Conservation (phyloP, 2,797 vertebrate species). For the Synaphobranchus kaupii region DNA sequence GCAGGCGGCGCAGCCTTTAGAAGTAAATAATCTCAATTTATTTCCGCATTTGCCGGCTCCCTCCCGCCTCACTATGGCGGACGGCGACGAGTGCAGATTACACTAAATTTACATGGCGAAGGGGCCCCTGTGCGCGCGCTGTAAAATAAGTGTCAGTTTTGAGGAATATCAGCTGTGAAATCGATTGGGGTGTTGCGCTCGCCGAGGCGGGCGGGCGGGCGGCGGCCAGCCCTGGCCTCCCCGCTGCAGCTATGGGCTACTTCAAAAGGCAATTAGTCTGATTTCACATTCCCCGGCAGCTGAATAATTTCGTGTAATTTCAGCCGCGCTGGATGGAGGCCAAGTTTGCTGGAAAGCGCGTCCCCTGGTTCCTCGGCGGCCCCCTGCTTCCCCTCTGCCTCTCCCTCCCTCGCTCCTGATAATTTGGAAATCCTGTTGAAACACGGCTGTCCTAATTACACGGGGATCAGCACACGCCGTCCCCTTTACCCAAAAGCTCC, state of each 20-base stretch:
- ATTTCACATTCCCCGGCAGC: conserved; percentile 86
- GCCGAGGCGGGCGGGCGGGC: conserved; percentile 38
- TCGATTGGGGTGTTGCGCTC: conserved; percentile 47
- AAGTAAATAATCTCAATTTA: conserved; percentile 52
- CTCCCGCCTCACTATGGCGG: conserved; percentile 43
- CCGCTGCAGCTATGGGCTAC: conserved; percentile 64
- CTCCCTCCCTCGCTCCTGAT: conserved; percentile 50
- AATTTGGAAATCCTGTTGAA: conserved; percentile 84
- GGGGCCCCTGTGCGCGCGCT: conserved; percentile 46
- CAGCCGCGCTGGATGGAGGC: conserved; percentile 81
- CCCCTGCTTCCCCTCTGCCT: conserved; percentile 25
- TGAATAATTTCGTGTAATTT: conserved; percentile 87
- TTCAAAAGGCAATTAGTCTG: conserved; percentile 86
- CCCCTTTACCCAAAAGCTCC: conserved; percentile 76
- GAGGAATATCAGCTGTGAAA: conserved; percentile 64
- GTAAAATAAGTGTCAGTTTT: conserved; percentile 57
- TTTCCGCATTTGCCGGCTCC: conserved; percentile 43
- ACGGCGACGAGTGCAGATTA: conserved; percentile 55
- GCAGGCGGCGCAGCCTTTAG: conserved; percentile 33
- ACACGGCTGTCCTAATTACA: conserved; percentile 85
- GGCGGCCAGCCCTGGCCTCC: conserved; percentile 48
- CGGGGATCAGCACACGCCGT: conserved; percentile 79
- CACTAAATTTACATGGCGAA: conserved; percentile 59
- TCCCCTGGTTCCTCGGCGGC: conserved; percentile 64
- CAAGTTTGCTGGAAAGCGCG: conserved; percentile 81